Percentiles rank a stretch among this genome's conserved stretches.
These are phyloP conservation scores for Rambutsinella grinnellia DNA, from an alignment of 2,888 invertebrate genomes.

Conservation along the genomic window DNA sequence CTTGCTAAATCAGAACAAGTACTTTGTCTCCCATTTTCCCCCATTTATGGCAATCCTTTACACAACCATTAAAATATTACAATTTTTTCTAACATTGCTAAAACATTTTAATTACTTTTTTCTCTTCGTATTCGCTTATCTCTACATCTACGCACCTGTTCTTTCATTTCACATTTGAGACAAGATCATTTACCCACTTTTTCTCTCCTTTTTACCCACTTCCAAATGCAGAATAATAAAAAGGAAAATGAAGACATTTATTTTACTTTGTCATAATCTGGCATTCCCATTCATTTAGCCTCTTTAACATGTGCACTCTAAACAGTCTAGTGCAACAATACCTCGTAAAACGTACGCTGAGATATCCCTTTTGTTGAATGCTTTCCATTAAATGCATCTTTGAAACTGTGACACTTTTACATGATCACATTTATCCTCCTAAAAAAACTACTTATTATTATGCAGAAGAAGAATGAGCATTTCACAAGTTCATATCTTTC, in stretches of 20 bases:
- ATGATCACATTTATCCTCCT: neutral
- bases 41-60: conserved; percentile 17
- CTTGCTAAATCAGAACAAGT: neutral
- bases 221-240: conserved; percentile 11
- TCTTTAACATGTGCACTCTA: neutral
- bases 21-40: neutral
- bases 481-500: neutral
- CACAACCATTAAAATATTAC: neutral
- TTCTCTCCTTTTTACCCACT: neutral
- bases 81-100: neutral
- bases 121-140: conserved; percentile 18
- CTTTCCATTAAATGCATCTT: no score
- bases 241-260: conserved; percentile 46
- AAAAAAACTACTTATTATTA: neutral
- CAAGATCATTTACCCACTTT: conserved; percentile 37
- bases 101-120: conserved; percentile 45
- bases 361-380: no score
- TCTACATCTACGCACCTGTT: conserved; percentile 26
- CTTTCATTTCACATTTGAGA: neutral
- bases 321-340: conserved; percentile 16
- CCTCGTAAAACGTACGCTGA: conserved; percentile 26
- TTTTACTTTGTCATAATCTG: conserved; percentile 37
- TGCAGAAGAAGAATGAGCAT: neutral
- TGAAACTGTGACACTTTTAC: neutral
- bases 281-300: conserved; percentile 25